phyloP scores from a whole-genome alignment of 2,888 invertebrate species.

The Rhogogaster chlorosoma region DNA sequence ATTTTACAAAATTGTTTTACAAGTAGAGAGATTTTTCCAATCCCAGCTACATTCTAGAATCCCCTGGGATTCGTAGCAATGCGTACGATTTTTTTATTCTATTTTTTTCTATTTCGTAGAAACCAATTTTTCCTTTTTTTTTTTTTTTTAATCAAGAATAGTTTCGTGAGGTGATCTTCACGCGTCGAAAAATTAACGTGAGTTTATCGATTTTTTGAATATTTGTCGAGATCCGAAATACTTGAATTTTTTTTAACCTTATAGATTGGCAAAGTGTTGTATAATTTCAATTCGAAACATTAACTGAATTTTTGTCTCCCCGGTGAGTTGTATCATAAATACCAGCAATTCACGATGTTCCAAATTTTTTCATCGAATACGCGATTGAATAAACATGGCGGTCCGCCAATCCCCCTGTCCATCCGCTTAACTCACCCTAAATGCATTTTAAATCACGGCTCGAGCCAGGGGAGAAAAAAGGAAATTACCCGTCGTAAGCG shows the following conservation, averaged over 20 bases:
- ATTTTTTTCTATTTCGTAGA: too few species aligned
- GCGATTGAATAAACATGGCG: not conserved
- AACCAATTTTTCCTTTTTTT: too few species aligned
- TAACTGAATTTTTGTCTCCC: not conserved
- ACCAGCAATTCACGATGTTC: not conserved
- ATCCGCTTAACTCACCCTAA: not conserved
- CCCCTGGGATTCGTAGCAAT: too few species aligned
- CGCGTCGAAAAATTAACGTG: too few species aligned
- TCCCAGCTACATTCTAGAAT: too few species aligned
- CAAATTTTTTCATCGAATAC: not conserved
- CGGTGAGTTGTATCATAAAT: not conserved
- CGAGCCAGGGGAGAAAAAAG: not conserved
- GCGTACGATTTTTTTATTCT: too few species aligned
- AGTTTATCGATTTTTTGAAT: not conserved
- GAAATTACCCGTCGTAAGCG: not conserved
- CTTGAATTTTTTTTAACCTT: not conserved
- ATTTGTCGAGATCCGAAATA: not conserved
- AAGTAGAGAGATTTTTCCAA: too few species aligned
- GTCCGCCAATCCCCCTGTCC: not conserved
- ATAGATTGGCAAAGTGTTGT: not conserved
- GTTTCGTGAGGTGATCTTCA: too few species aligned
- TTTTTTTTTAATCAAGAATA: too few species aligned
- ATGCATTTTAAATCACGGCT: not conserved
- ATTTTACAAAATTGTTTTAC: too few species aligned
- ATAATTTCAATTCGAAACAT: not conserved